Conservation (phyloP, 2,113 vertebrate genomes). For the Microcebus tavaratra region DNA sequence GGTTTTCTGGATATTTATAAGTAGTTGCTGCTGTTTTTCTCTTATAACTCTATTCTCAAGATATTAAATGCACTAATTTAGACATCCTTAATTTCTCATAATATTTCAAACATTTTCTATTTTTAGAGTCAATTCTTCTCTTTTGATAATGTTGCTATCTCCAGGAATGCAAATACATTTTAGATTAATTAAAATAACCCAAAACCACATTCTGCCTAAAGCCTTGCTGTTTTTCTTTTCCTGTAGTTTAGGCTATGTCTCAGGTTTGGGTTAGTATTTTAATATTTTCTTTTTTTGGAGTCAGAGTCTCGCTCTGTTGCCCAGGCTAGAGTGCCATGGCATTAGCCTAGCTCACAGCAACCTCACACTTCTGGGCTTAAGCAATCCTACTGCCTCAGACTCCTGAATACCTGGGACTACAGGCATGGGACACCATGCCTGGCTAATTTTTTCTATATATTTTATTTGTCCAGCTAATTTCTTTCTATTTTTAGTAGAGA, state of each 20-base stretch:
- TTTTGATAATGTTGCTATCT: not conserved
- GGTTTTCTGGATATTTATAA: not conserved
- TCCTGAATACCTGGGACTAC: too few relatives aligned
- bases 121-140: not conserved
- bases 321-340: too few relatives aligned
- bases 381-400: too few relatives aligned
- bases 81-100: not conserved
- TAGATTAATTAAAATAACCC: not conserved
- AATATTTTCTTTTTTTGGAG: not conserved
- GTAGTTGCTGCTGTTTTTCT: not conserved
- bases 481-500: too few relatives aligned
- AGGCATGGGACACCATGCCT: too few relatives aligned
- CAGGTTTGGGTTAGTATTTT: not conserved
- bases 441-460: too few relatives aligned
- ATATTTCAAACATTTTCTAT: not conserved
- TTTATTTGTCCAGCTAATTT: too few relatives aligned
- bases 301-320: too few relatives aligned
- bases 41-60: not conserved
- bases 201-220: not conserved
- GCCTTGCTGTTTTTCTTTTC: not conserved
- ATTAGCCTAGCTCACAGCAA: too few relatives aligned
- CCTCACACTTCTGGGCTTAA: too few relatives aligned
- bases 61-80: not conserved
- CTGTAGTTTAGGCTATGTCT: not conserved
- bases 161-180: not conserved